These are phyloP conservation scores for Myiozetetes cayanensis DNA, from an alignment of 2,113 vertebrate species.

Conservation along the genomic window DNA sequence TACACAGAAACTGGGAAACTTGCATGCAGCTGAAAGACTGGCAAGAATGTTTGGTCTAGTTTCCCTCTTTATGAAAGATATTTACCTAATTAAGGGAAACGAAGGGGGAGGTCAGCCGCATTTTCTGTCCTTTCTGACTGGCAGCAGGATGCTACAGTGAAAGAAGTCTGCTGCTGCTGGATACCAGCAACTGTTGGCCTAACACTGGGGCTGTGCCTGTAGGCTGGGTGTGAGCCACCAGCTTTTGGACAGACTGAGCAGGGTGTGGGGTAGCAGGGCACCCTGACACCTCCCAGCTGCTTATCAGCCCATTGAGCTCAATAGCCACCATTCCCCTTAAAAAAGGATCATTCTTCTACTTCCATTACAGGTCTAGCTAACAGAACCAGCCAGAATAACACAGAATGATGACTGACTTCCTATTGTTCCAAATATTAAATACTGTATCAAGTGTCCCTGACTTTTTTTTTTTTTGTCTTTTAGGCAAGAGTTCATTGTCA, in stretches of 20 bases:
- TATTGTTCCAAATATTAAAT: background rate
- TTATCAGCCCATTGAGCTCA: background rate
- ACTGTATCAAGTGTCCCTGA: background rate
- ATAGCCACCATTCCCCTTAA: background rate
- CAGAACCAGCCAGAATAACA: background rate
- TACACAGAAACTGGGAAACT: background rate
- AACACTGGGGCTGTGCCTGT: background rate
- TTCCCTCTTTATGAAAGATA: background rate
- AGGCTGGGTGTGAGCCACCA: background rate
- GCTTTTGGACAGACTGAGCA: background rate
- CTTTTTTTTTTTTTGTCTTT: too few species aligned
- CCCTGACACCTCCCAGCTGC: background rate
- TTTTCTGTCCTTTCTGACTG: background rate
- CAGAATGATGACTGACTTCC: background rate
- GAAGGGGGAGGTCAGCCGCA: background rate
- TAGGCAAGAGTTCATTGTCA: background rate
- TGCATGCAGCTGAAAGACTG: background rate
- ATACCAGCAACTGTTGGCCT: background rate
- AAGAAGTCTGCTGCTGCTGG: background rate
- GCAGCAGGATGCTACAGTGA: background rate
- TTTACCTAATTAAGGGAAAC: background rate
- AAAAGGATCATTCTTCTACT: background rate
- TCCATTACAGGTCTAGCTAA: background rate
- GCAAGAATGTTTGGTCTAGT: background rate
- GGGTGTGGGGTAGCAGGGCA: background rate